A percentile compares a stretch with the other conserved stretches of the same genome.
phyloP scores from a whole-genome alignment of 2,888 invertebrate genomes.

The Baccha elongata region DNA sequence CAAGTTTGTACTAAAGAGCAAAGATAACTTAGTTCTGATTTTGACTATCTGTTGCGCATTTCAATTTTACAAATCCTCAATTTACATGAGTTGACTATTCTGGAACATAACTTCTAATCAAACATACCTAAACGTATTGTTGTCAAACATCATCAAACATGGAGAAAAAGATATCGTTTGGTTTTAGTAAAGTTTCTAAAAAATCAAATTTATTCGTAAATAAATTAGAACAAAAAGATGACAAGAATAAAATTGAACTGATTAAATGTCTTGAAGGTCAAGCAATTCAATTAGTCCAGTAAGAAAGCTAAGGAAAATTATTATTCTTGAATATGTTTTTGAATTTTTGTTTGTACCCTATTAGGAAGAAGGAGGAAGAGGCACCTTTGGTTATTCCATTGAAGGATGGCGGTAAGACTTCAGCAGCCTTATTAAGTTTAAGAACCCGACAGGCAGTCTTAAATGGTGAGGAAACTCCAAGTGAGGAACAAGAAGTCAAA shows the following conservation, averaged over 20 bases:
- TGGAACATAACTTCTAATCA: too few relatives aligned
- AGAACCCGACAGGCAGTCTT: slow-evolving; percentile 79
- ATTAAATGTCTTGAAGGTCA: slow-evolving; percentile 91
- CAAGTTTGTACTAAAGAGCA: too few relatives aligned
- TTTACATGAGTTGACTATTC: too few relatives aligned
- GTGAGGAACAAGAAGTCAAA: slow-evolving; percentile 17
- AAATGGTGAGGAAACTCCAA: slow-evolving; percentile 74
- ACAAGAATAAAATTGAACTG: slow-evolving; percentile 85
- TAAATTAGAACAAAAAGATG: slow-evolving; percentile 80
- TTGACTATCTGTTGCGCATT: too few relatives aligned
- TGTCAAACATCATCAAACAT: slow-evolving; percentile 80
- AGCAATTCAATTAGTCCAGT: slow-evolving; percentile 90
- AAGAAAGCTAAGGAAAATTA: too few relatives aligned
- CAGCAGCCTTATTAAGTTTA: slow-evolving; percentile 82
- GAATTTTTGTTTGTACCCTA: too few relatives aligned
- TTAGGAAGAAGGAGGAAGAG: slow-evolving; percentile 82
- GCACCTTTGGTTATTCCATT: slow-evolving; percentile 87
- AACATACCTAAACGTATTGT: slow-evolving; percentile 25
- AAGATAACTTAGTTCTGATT: too few relatives aligned
- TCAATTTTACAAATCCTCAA: too few relatives aligned
- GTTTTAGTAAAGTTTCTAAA: slow-evolving; percentile 88
- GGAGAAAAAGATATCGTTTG: slow-evolving; percentile 92
- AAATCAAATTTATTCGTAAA: slow-evolving; percentile 82
- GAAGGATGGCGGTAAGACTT: slow-evolving; percentile 84
- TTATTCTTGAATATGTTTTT: slow-evolving; percentile 60